Base-by-base conservation (phyloP, 2,113 vertebrate genomes). In the Callaeas wilsoni region DNA sequence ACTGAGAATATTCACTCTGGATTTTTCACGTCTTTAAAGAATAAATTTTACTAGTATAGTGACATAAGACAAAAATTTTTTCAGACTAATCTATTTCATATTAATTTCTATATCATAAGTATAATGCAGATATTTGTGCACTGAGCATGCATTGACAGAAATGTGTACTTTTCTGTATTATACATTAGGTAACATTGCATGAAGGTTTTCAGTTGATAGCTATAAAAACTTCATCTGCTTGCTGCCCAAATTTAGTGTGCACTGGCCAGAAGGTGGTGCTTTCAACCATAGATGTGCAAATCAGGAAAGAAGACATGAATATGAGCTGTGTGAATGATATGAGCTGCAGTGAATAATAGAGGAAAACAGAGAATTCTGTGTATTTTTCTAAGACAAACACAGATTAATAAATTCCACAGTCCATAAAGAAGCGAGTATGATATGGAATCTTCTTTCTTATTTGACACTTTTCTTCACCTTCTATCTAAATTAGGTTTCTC, bases 181-280 rank as follows among this genome's bases (percentile, higher is more conserved):
- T 44, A 22, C 8, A 30, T 62, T 18, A 59, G 7, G 35, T 83
- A 52, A 25, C 82, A 16, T 23, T 33, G 6, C 4, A 23, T 25
- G 39, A 42, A 33, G 16, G 37, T 32, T 96, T 96, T 77, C 12
- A n/a, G 27, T 3, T 50, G 8, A 29, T 84, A 70, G 16, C 19
- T 82, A 9, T 46, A 75, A 49, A 25, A 29, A 33, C 7, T 37
- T 15, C 8, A 70, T 29, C 56, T 85, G 17, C 27, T 78, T 68
- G n/a, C 56, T 84, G 21, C 18, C 76, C 56, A 92, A 10, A 74
- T 77, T 77, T 35, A 56, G 53, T 42, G 49, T 67, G 16, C 22
- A 2, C 57, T 69, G 60, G 57, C 95, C 96, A 96, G 93, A 90
- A 97, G 96, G 71, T 97, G 95, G 95, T 80, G 86, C 94, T 96